Percentiles rank a stretch among this genome's conserved stretches.
Conservation (phyloP, 1,140 invertebrate genomes). For the Pogonognathellus flavescens region DNA sequence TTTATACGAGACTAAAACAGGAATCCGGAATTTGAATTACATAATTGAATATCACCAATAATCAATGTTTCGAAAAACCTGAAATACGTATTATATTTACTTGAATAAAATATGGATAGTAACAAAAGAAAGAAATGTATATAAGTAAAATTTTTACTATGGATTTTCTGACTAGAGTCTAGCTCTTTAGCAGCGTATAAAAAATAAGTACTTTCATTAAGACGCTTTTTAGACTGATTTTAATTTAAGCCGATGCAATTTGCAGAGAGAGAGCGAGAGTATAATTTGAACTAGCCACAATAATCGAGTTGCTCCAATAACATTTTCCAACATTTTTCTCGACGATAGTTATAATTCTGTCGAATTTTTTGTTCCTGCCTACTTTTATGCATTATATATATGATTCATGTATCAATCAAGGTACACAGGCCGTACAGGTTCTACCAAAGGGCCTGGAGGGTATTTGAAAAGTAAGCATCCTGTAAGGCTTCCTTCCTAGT, state of each 20-base stretch:
- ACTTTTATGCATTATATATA: constrained; percentile 7
- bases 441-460: constrained; percentile 31
- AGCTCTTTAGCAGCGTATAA: constrained; percentile 31
- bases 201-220: constrained; percentile 52
- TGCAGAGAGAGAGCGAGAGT: constrained; percentile 18
- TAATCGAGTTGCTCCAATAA: constrained; percentile 29
- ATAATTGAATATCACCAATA: no score
- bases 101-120: no score
- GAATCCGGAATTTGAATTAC: no score
- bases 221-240: constrained; percentile 43
- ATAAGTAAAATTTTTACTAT: not conserved
- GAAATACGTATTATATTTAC: no score
- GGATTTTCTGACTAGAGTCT: constrained; percentile 3
- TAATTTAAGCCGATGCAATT: constrained; percentile 52
- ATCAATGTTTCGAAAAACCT: no score
- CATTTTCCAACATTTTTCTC: constrained; percentile 21
- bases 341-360: constrained; percentile 48
- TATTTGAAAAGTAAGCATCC: constrained; percentile 1
- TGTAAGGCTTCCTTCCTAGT: constrained; percentile 24
- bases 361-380: constrained; percentile 34
- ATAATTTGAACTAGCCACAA: constrained; percentile 39
- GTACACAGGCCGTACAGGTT: not conserved
- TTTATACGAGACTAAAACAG: no score
- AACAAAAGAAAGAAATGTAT: constrained; percentile 5
- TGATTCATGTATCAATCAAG: constrained; percentile 39